phyloP scores from a whole-genome alignment of 2,888 invertebrate species.

The Sacculina carcini region DNA sequence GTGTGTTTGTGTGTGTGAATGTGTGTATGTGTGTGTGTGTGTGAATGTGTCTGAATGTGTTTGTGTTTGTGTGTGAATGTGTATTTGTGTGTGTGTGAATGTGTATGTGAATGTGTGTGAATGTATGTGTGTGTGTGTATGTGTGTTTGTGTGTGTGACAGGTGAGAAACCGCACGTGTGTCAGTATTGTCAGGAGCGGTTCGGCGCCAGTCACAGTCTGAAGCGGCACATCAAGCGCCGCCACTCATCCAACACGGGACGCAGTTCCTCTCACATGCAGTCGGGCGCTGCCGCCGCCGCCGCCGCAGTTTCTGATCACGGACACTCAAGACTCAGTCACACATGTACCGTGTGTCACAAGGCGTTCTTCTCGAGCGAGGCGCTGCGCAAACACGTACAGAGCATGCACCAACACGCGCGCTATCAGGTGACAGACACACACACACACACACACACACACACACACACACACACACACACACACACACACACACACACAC shows the following conservation, averaged over 20 bases:
- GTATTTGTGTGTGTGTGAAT: too few species aligned
- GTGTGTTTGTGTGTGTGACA: too few species aligned
- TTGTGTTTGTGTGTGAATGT: too few species aligned
- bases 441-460: not conserved
- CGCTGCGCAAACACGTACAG: conserved; percentile 1
- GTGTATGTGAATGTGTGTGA: too few species aligned
- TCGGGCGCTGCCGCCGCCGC: not conserved
- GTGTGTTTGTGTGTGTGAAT: too few species aligned
- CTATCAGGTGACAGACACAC: not conserved
- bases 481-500: not conserved
- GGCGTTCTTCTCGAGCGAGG: not conserved
- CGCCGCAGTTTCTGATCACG: not conserved
- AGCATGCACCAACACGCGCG: conserved; percentile 3
- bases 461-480: not conserved
- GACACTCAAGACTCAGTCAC: too few species aligned
- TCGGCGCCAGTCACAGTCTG: conserved; percentile 2
- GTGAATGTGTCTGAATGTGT: too few species aligned
- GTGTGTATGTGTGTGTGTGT: too few species aligned
- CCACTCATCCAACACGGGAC: too few species aligned
- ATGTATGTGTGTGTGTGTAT: too few species aligned
- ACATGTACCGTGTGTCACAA: not conserved
- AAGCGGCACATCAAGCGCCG: not conserved
- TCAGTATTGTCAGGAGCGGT: not conserved
- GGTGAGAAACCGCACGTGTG: conserved; percentile 2
- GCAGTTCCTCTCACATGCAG: too few species aligned